Evolutionary conservation across 2,888 invertebrate genomes (phyloP), one percentile per base, ranked within the genome.

Genomic region (Plebejus melissa): DNA sequence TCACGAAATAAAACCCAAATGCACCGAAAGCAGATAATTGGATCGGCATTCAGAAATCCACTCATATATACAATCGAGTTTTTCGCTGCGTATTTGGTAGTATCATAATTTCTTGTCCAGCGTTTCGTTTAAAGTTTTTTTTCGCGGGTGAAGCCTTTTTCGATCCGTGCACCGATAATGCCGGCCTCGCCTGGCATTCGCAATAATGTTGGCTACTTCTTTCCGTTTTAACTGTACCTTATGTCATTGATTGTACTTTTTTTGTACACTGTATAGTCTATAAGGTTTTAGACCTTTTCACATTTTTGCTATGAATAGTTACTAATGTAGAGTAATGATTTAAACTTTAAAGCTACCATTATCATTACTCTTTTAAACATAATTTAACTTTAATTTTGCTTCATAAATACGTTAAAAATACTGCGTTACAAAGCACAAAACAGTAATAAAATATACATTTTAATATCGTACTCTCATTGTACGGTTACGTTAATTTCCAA

Each of bases 61-160:
- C 83, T 84, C 82, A 81, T 83, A 82, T 82, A 84, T 82, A 82
- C 82, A 81, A 83, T 84, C 84, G 84, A 84, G 84, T 89, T 90
- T 91, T 91, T 91, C 83, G 80, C 78, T 83, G 85, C 90, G 87
- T 89, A 91, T 91, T 91, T 89, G 90, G 91, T 88, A 86, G 90
- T 89, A 91, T 91, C 91, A 91, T 91, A 90, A 91, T 87, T 92
- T 91, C 90, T 91, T 92, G 89, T 87, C 85, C 84, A 80, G 81
- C 80, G 82, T 80, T 83, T 83, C 84, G 80, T 82, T 81, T 81
- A 80, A 81, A 76, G 75, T 77, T 82, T 81, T 82, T 85, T 87
- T 87, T 84, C 82, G 81, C 78, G 54, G 32, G 72, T 54, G 71
- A 83, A 83, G 84, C 84, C 85, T 88, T 90, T 90, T 90, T 88